A percentile compares a stretch with the other conserved stretches of the same genome.
Evolutionary conservation across 1,140 invertebrate genomes (phyloP).

Genomic region (Planococcus citri): DNA sequence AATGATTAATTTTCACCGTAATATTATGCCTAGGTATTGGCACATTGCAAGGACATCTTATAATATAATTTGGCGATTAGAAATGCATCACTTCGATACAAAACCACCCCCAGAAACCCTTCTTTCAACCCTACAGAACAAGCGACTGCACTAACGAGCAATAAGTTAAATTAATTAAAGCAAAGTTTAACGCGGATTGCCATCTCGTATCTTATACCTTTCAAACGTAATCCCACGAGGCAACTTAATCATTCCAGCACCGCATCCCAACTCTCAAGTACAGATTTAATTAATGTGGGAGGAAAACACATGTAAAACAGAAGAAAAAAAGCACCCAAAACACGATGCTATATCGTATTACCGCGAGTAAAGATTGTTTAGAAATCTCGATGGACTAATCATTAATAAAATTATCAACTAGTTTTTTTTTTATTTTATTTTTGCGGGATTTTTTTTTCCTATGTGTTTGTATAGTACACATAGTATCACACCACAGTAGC

Average conservation of each 20-base stretch:
- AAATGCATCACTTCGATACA: too few relatives aligned
- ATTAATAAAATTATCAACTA: not conserved
- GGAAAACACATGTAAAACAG: not conserved
- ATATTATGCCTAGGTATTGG: too few relatives aligned
- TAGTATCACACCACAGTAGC: conserved; percentile 5
- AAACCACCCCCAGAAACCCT: too few relatives aligned
- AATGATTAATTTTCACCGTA: too few relatives aligned
- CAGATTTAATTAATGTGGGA: not conserved
- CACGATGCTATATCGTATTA: not conserved
- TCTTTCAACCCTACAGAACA: too few relatives aligned
- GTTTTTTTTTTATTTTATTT: not conserved
- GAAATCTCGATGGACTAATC: not conserved
- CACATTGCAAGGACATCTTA: too few relatives aligned
- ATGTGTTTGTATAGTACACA: not conserved
- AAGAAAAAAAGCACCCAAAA: not conserved
- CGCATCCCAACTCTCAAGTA: too few relatives aligned
- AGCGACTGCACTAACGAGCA: not conserved
- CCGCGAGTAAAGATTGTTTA: too few relatives aligned
- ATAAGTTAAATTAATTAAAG: not conserved
- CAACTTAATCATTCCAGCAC: not conserved
- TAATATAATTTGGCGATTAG: too few relatives aligned
- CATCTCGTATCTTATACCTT: not conserved
- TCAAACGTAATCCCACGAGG: not conserved
- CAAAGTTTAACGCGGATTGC: not conserved
- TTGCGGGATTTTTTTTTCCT: not conserved